phyloP scores from a whole-genome alignment of 2,113 vertebrate species.

The Trematocara variabile region DNA sequence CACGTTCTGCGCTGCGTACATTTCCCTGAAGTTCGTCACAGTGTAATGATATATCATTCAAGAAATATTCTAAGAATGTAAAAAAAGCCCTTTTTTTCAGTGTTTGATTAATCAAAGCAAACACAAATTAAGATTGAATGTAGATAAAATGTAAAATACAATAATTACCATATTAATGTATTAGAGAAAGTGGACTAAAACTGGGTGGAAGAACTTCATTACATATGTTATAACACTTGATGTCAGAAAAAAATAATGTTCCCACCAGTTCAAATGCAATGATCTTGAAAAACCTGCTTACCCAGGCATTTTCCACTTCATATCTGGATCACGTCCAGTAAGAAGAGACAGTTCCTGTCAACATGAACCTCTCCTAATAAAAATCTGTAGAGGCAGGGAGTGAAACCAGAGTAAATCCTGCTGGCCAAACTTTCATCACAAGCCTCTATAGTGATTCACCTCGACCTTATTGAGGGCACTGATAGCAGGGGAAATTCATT shows the following conservation, averaged over 20 bases:
- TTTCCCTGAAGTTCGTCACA: neutral
- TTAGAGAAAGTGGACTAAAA: neutral
- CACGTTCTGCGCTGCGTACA: neutral
- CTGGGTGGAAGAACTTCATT: neutral
- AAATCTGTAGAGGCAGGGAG: neutral
- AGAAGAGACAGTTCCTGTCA: neutral
- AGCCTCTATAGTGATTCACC: neutral
- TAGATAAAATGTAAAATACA: neutral
- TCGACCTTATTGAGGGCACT: neutral
- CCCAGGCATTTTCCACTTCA: neutral
- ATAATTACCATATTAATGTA: neutral
- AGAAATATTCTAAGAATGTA: neutral
- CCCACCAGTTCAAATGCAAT: neutral
- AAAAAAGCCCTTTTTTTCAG: fast-evolving
- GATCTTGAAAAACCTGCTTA: neutral
- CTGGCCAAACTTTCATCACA: conserved; percentile 5
- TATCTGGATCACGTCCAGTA: neutral
- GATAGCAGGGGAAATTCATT: neutral
- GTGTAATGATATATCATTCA: neutral
- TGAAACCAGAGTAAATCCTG: neutral
- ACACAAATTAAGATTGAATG: neutral
- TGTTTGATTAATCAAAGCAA: neutral
- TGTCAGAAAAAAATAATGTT: neutral
- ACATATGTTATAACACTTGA: neutral
- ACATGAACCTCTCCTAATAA: neutral